phyloP scores from a whole-genome alignment of 2,797 vertebrate species.

The Halcyon leucocephala region DNA sequence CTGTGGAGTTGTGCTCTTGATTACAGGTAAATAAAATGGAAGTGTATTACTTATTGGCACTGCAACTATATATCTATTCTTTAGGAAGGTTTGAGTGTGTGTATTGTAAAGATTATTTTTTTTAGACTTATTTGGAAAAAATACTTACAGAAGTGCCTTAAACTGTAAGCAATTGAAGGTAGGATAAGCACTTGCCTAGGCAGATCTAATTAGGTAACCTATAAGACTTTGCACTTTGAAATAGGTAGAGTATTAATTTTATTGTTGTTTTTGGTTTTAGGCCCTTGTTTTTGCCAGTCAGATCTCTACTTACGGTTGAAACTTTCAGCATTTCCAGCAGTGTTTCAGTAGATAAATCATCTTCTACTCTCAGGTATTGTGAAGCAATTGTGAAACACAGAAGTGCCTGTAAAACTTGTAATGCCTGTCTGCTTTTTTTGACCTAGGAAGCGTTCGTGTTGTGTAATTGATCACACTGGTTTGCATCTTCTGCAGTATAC shows the following conservation, averaged over 20 bases:
- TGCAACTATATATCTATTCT: background rate
- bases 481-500: background rate
- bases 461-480: background rate
- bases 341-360: constrained; percentile 92
- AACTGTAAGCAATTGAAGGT: background rate
- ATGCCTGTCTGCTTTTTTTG: background rate
- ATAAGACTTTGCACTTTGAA: background rate
- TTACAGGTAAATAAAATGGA: constrained; percentile 86
- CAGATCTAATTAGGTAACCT: background rate
- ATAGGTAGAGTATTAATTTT: background rate
- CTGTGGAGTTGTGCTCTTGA: constrained; percentile 97
- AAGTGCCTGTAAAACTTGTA: background rate
- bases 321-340: constrained; percentile 97
- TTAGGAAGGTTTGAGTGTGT: background rate
- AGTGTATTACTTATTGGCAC: background rate
- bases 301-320: constrained; percentile 93
- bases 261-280: constrained; percentile 71
- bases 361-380: constrained; percentile 92
- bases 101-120: background rate
- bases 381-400: background rate
- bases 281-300: constrained; percentile 91
- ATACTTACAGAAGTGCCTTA: background rate
- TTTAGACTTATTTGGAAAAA: background rate
- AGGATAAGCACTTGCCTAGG: background rate
- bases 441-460: background rate